Evolutionary conservation across 2,797 vertebrate genomes (phyloP), one percentile per base, ranked within the genome.

Genomic region (Allobates femoralis): DNA sequence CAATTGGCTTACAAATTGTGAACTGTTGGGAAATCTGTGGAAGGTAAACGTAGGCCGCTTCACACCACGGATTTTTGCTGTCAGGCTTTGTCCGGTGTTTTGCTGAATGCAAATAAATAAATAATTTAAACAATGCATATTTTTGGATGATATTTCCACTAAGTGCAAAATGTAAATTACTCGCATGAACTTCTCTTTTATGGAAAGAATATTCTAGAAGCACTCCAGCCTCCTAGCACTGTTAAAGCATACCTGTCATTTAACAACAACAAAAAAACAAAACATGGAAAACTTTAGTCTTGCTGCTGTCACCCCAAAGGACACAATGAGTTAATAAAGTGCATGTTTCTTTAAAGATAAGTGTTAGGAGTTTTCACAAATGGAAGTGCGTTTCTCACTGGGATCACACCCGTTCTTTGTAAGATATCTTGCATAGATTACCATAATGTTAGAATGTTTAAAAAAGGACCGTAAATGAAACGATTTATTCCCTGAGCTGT

Each of bases 391-490:
- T 46, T 50, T 74, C 71, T 50, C 60, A 62, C 19, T 28, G 15
- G 60, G 8, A 28, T 8, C 60, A 26, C 60, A 62, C 71, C 46
- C 71, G 15, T 71, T 41, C 41, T 32, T 32, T 12, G 11, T 41
- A 26, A 26, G 71, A 50, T 74, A n/a, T 74, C 37, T 50, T 74
- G 71, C 23, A 74, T 74, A 50, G 41, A 74, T 74, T 74, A 46
- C 37, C 71, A 74, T 74, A 74, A 26, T 74, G 67, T 50, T 50
- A 50, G 37, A 74, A 74, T 50, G 41, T 50, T 69, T 60, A 62
- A 41, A 41, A 73, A 74, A 74, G 16, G 10, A 50, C 21, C n/a
- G 6, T 69, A 21, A 37, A 21, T 74, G 11, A 74, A n/a, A 26
- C 14, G n/a, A n/a, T 50, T 15, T 26, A 21, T 7, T 69, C 30